Conservation (phyloP, 1,140 invertebrate species). For the Drosophila guanche region DNA sequence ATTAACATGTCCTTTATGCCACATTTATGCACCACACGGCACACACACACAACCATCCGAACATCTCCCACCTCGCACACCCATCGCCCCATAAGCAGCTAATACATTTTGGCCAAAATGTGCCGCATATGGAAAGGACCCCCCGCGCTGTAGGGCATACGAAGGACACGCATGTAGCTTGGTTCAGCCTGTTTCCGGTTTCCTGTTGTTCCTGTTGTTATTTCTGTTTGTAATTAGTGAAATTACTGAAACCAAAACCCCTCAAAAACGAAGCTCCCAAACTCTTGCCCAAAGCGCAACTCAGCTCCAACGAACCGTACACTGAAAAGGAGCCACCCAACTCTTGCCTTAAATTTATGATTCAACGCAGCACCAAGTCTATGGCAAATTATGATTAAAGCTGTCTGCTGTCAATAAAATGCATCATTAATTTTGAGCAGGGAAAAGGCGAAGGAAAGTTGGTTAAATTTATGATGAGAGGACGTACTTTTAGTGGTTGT, state of each 20-base stretch:
- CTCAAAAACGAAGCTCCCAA: too few species aligned
- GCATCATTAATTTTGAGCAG: conserved; percentile 47
- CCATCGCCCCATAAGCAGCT: conserved; percentile 48
- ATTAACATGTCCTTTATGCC: conserved; percentile 60
- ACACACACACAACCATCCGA: not conserved
- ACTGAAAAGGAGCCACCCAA: too few species aligned
- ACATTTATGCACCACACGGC: conserved; percentile 16
- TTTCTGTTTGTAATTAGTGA: conserved; percentile 53
- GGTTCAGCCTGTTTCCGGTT: too few species aligned
- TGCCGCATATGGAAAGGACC: conserved; percentile 46
- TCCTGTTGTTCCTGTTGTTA: conserved; percentile 21
- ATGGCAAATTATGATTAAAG: conserved; percentile 34
- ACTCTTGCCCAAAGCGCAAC: too few species aligned
- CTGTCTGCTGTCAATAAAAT: conserved; percentile 26
- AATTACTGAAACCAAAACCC: conserved; percentile 8
- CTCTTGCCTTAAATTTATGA: too few species aligned
- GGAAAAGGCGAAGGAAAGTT: not conserved
- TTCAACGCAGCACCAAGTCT: conserved; percentile 10
- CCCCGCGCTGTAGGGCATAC: conserved; percentile 19
- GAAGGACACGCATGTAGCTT: not conserved
- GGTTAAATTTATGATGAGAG: not conserved
- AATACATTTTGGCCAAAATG: conserved; percentile 59
- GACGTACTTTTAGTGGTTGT: not conserved
- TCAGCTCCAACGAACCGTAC: too few species aligned
- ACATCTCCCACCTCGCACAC: conserved; percentile 4